Evolutionary conservation across 1,140 invertebrate genomes (phyloP).

Genomic region (Armadillidium nasatum): DNA sequence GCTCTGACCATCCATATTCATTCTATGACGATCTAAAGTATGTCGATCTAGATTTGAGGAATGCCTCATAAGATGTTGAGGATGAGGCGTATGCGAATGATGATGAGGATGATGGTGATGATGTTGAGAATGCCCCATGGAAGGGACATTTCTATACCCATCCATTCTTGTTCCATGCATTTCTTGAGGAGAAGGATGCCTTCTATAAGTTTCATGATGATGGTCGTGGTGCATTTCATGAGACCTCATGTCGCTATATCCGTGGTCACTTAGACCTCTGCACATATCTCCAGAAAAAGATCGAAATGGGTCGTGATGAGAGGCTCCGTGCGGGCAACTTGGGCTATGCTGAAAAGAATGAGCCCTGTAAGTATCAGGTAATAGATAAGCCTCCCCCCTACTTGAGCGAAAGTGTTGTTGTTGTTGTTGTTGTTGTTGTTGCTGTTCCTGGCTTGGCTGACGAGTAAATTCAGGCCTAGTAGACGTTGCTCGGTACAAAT

Average conservation of each 20-base stretch:
- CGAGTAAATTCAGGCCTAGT: neutral
- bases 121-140: slow-evolving; percentile 42
- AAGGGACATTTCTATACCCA: slow-evolving; percentile 38
- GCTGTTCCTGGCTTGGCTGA: neutral
- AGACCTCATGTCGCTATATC: slow-evolving; percentile 25
- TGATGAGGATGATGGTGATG: slow-evolving; percentile 45
- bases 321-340: slow-evolving; percentile 35
- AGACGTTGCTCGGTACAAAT: neutral
- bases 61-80: slow-evolving; percentile 40
- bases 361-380: neutral
- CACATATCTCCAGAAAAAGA: slow-evolving; percentile 41
- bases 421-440: no score
- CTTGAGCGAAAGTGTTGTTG: neutral
- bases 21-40: slow-evolving; percentile 36
- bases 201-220: slow-evolving; percentile 43
- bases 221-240: slow-evolving; percentile 46
- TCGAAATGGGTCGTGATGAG: slow-evolving; percentile 42
- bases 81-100: slow-evolving; percentile 45
- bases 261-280: slow-evolving; percentile 30
- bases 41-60: slow-evolving; percentile 42
- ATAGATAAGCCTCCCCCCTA: neutral
- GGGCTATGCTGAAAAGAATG: slow-evolving; percentile 41
- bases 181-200: slow-evolving; percentile 42
- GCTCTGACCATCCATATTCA: slow-evolving; percentile 33
- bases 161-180: slow-evolving; percentile 37